Evolutionary conservation across 2,797 vertebrate species (phyloP).

Genomic region (Dryobates pubescens): DNA sequence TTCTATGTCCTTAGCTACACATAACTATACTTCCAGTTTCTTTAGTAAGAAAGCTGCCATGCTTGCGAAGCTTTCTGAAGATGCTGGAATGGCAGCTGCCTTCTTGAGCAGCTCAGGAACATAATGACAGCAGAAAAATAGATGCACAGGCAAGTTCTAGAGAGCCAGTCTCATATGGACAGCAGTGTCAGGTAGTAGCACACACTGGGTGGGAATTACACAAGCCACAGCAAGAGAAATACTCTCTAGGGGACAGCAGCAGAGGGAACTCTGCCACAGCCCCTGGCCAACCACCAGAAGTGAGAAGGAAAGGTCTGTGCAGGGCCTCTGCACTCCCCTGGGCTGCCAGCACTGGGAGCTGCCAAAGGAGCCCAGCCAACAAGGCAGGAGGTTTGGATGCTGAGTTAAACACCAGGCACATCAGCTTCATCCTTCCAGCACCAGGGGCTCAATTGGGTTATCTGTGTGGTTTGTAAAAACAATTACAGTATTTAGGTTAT

Average conservation of each 20-base stretch:
- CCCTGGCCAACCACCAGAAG: not conserved
- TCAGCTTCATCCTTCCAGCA: not conserved
- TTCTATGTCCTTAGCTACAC: not conserved
- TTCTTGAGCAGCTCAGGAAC: not conserved
- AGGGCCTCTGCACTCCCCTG: not conserved
- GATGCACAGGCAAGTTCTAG: not conserved
- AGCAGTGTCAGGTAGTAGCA: not conserved
- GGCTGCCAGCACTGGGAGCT: not conserved
- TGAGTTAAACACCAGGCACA: not conserved
- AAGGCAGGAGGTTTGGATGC: rapidly evolving
- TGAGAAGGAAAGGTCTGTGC: not conserved
- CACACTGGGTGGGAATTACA: not conserved
- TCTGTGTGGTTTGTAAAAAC: not conserved
- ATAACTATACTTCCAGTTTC: not conserved
- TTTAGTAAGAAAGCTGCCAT: not conserved
- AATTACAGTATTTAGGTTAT: not conserved
- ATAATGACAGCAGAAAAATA: not conserved
- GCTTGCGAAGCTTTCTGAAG: not conserved
- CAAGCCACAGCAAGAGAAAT: rapidly evolving
- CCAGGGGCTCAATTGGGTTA: not conserved
- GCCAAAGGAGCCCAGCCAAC: not conserved
- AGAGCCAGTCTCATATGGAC: not conserved
- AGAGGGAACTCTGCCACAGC: not conserved
- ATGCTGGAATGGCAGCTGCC: not conserved
- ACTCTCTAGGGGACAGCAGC: not conserved